Conservation (phyloP, 2,888 invertebrate species). For the Physocephala rufipes region DNA sequence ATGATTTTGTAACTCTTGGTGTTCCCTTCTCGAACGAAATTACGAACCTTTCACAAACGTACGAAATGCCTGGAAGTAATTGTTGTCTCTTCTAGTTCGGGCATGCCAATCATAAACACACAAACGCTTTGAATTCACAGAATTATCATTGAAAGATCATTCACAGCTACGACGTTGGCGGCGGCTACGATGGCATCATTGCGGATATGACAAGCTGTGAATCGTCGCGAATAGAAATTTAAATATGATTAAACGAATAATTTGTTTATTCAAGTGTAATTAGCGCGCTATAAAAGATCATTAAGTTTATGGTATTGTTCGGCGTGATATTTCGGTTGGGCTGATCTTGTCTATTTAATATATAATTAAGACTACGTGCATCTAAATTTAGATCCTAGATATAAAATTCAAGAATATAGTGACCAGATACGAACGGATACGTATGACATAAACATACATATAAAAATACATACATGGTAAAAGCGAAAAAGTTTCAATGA, state of each 20-base stretch:
- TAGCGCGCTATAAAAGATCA: conserved; percentile 23
- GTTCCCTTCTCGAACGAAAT: not conserved
- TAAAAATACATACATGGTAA: not conserved
- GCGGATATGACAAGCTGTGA: conserved; percentile 29
- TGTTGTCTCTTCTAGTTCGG: not conserved
- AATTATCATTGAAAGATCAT: conserved; percentile 25
- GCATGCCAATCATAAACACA: not conserved
- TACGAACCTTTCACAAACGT: conserved; percentile 1
- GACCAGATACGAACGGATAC: too few species aligned
- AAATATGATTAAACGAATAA: conserved; percentile 5
- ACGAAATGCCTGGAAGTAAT: conserved; percentile 18
- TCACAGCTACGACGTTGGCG: too few species aligned
- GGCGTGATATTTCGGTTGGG: conserved; percentile 17
- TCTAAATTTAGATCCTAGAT: conserved; percentile 3
- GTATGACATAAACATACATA: not conserved
- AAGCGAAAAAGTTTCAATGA: too few species aligned
- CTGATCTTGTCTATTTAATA: conserved; percentile 30
- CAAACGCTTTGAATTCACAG: conserved; percentile 21
- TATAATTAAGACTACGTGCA: conserved; percentile 26
- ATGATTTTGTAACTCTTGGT: not conserved
- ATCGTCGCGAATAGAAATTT: conserved; percentile 11
- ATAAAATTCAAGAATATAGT: not conserved
- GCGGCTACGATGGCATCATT: conserved; percentile 26
- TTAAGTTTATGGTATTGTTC: conserved; percentile 15
- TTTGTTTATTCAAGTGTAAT: conserved; percentile 30